Conservation (phyloP, 2,113 vertebrate genomes). For the Erythrolamprus reginae region DNA sequence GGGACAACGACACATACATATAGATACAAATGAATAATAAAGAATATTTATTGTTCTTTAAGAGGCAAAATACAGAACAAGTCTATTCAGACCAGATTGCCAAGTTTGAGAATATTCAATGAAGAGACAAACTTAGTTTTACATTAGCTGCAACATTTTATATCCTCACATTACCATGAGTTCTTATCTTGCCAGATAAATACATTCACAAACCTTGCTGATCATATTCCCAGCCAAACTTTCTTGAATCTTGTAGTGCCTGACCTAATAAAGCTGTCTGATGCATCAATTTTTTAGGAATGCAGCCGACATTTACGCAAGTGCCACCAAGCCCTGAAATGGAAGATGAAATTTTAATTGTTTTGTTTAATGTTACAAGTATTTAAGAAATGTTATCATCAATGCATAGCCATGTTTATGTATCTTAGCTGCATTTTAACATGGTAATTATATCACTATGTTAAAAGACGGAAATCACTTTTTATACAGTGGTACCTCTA, state of each 20-base stretch:
- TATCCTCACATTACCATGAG: neutral
- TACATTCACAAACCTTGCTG: constrained; percentile 74
- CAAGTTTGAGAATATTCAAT: neutral
- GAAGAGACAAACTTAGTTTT: neutral
- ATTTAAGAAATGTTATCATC: neutral
- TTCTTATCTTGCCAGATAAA: neutral
- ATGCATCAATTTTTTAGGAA: constrained; percentile 98
- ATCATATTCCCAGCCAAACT: constrained; percentile 88
- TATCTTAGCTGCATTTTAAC: neutral
- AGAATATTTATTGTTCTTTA: neutral
- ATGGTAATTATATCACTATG: neutral
- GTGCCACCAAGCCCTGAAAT: constrained; percentile 90
- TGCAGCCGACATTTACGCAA: constrained; percentile 94
- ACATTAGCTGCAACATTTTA: neutral
- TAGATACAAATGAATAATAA: neutral
- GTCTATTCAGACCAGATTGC: neutral
- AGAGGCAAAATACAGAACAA: neutral
- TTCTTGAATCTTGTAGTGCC: constrained; percentile 82
- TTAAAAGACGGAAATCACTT: no score
- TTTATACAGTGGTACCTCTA: no score
- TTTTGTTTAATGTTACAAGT: neutral
- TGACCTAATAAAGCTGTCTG: constrained; percentile 87
- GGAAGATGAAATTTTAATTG: constrained; percentile 11
- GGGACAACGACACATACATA: neutral
- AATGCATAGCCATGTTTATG: neutral